Evolutionary conservation across 1,140 invertebrate species (phyloP).

Genomic region (Bilobella aurantiaca): DNA sequence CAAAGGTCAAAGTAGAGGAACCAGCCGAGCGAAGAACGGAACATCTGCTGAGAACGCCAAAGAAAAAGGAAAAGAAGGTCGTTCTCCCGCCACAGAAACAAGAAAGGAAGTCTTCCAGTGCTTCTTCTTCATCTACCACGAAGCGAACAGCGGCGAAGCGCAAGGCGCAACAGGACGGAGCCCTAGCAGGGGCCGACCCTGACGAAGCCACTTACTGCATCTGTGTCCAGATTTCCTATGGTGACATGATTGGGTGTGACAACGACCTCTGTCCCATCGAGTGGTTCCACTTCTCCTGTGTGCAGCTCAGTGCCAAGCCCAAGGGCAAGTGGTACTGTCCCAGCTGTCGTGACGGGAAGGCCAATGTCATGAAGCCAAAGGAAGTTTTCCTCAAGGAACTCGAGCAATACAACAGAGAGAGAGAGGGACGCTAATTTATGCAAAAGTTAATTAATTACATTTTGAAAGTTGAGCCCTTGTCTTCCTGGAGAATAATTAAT

Average conservation of each 20-base stretch:
- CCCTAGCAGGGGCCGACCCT: slow-evolving; percentile 73
- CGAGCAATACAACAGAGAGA: slow-evolving; percentile 80
- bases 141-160: slow-evolving; percentile 16
- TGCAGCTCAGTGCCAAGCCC: slow-evolving; percentile 87
- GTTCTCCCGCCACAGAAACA: too few species aligned
- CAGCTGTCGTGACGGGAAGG: slow-evolving; percentile 79
- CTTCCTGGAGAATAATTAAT: too few species aligned
- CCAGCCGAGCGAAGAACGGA: too few species aligned
- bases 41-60: too few species aligned
- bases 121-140: too few species aligned
- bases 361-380: slow-evolving; percentile 86
- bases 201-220: slow-evolving; percentile 96
- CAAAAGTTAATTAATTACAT: too few species aligned
- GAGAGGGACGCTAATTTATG: too few species aligned
- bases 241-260: slow-evolving; percentile 98
- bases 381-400: slow-evolving; percentile 78
- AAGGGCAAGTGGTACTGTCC: slow-evolving; percentile 99
- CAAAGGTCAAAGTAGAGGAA: too few species aligned
- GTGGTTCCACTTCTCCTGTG: slow-evolving; percentile 99
- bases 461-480: too few species aligned
- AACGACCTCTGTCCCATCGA: slow-evolving; percentile 96
- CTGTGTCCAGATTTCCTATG: slow-evolving; percentile 88
- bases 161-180: slow-evolving; percentile 42
- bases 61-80: too few species aligned
- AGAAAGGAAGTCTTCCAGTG: not conserved